Evolutionary conservation across 2,888 invertebrate genomes (phyloP), one percentile per base, ranked within the genome.

Genomic region (Muschampia plurimacula): DNA sequence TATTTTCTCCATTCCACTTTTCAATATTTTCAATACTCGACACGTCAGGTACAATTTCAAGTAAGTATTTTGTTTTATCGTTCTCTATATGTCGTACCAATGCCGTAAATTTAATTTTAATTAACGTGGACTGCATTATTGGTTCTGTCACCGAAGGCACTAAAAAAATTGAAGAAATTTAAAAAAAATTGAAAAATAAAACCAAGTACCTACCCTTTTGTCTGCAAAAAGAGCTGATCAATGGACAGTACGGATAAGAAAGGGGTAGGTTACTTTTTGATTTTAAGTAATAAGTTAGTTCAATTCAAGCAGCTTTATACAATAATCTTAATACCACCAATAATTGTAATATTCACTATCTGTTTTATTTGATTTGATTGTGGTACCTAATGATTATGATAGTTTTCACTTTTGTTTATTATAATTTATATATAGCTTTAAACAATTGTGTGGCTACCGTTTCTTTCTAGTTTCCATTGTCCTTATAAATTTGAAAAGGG

Each of bases 21-120:
- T 92, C 86, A 44, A 93, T 76, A 72, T 92, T 91, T 79, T 89
- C 78, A 63, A 89, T 77, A 67, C 79, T 80, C 1, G 87, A 83
- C 22, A 93, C 80, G 80, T 90, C 86, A 12, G 93, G 93, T 62
- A 89, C 80, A 69, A 93, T 91, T 86, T 92, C 92, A 39, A 93
- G 80, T 69, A 79, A 88, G 75, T 85, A 91, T 69, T 84, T 86
- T 1, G 86, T 85, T 69, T 82, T 78, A 41, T 81, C 77, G 76
- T 80, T 81, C 8, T 79, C 69, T 13, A 83, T 69, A 63, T 85
- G 81, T 82, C 85, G 84, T 32, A 90, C 73, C 0, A 91, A 76
- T 5, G 92, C 87, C 36, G 80, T 84, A 74, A 93, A 92, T 82
- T 89, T 90, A 55, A 93, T 85, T 70, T 83, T 81, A 49, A 92